A percentile compares a stretch with the other conserved stretches of the same genome.
These are phyloP conservation scores for Macrosiphum euphorbiae DNA, from an alignment of 2,888 invertebrate genomes.

Conservation along the genomic window DNA sequence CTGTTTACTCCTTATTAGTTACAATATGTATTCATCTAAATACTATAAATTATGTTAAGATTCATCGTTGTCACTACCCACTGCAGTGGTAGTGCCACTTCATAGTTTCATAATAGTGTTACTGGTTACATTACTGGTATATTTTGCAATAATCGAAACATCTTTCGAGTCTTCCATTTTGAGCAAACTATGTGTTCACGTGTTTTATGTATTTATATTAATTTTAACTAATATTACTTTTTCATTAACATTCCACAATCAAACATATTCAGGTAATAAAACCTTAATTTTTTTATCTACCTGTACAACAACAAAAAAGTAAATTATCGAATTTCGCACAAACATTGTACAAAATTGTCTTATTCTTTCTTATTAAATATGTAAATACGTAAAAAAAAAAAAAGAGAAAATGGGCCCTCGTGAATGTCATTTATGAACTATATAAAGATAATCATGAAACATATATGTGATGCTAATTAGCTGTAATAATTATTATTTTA, in stretches of 20 bases:
- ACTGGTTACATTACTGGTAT: background rate
- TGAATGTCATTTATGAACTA: constrained; percentile 56
- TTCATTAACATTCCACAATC: constrained; percentile 60
- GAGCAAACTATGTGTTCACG: constrained; percentile 62
- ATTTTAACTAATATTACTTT: constrained; percentile 41
- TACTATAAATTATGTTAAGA: constrained; percentile 8
- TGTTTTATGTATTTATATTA: constrained; percentile 14
- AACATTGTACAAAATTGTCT: constrained; percentile 58
- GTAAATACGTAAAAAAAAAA: constrained; percentile 49
- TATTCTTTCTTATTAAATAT: constrained; percentile 49
- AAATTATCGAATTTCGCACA: constrained; percentile 56
- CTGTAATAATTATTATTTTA: constrained; percentile 61
- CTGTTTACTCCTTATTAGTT: background rate
- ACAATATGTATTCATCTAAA: constrained; percentile 27
- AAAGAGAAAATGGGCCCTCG: constrained; percentile 37
- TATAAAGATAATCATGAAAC: constrained; percentile 62
- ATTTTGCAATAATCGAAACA: constrained; percentile 27
- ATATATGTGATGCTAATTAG: constrained; percentile 64
- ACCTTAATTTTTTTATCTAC: background rate
- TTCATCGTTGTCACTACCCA: constrained; percentile 17
- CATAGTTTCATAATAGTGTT: constrained; percentile 19
- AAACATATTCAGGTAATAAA: constrained; percentile 13
- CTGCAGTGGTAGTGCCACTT: constrained; percentile 15
- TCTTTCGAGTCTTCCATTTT: constrained; percentile 59
- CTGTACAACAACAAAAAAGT: background rate